Evolutionary conservation across 2,113 vertebrate genomes (phyloP).

Genomic region (Arizona elegans): DNA sequence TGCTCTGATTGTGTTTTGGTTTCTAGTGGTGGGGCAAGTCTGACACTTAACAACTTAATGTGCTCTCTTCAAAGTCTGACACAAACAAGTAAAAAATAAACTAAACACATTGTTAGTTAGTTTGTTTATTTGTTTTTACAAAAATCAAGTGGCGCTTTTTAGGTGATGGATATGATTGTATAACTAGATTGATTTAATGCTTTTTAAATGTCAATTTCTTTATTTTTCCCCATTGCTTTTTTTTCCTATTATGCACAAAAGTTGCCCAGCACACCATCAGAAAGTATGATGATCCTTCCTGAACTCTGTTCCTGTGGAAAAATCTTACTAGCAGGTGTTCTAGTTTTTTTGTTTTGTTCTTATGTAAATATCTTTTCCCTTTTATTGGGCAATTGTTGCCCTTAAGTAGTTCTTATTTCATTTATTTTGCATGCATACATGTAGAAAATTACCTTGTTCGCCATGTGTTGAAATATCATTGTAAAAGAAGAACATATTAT

Average conservation of each 20-base stretch:
- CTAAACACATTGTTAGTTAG: constrained; percentile 80
- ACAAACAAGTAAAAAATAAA: constrained; percentile 73
- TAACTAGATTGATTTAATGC: constrained; percentile 87
- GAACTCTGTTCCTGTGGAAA: constrained; percentile 58
- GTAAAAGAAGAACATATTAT: constrained; percentile 97
- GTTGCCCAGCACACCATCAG: constrained; percentile 80
- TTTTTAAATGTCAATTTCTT: constrained; percentile 75
- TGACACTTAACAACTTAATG: constrained; percentile 82
- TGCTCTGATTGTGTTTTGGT: constrained; percentile 86
- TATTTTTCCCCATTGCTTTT: constrained; percentile 61
- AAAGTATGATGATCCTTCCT: constrained; percentile 64
- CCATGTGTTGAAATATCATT: constrained; percentile 73
- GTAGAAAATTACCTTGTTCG: constrained; percentile 77
- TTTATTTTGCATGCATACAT: constrained; percentile 80
- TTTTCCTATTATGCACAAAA: constrained; percentile 64
- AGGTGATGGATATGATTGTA: constrained; percentile 90
- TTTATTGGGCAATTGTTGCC: constrained; percentile 68
- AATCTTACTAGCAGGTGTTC: constrained; percentile 69
- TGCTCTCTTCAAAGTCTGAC: constrained; percentile 75
- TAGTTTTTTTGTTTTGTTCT: constrained; percentile 41
- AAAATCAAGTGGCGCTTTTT: constrained; percentile 80
- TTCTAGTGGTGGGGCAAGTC: constrained; percentile 85
- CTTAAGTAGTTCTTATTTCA: constrained; percentile 64
- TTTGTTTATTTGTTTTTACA: constrained; percentile 58
- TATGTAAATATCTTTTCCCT: constrained; percentile 63